Conservation (phyloP, 2,797 vertebrate genomes). For the Balearica regulorum region DNA sequence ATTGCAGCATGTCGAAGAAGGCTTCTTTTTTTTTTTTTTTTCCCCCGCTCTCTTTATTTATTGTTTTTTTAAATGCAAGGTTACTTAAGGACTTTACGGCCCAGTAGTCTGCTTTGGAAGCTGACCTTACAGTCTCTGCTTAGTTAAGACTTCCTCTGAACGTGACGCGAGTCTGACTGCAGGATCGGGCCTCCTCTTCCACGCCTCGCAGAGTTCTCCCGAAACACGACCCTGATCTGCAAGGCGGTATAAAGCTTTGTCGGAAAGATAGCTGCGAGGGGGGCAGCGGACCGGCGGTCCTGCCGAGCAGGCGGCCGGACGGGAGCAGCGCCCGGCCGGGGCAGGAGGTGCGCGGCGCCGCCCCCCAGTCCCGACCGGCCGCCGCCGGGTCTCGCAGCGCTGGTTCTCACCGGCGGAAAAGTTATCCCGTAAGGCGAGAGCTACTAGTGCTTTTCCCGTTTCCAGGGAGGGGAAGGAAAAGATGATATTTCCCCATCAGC, state of each 20-base stretch:
- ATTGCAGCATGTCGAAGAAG: neutral
- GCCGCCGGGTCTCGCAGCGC: neutral
- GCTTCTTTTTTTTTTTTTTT: rapidly evolving
- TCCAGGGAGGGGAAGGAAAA: neutral
- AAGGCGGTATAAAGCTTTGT: neutral
- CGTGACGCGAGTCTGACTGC: neutral
- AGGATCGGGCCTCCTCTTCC: neutral
- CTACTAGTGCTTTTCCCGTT: neutral
- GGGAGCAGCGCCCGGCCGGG: neutral
- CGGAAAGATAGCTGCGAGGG: neutral
- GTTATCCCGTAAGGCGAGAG: neutral
- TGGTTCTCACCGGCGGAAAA: neutral
- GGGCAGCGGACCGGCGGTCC: too few relatives aligned
- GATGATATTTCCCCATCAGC: neutral
- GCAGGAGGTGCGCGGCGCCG: neutral
- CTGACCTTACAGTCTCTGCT: neutral
- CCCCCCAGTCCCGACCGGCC: neutral
- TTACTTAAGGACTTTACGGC: constrained; percentile 32
- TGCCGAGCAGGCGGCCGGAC: neutral
- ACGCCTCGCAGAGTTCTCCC: neutral
- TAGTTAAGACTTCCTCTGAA: neutral
- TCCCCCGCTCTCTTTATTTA: rapidly evolving
- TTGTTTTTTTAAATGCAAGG: neutral
- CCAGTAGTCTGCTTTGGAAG: neutral
- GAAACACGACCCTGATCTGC: neutral